A percentile compares a stretch with the other conserved stretches of the same genome.
Conservation (phyloP, 1,140 invertebrate genomes). For the Drosophila nebulosa region DNA sequence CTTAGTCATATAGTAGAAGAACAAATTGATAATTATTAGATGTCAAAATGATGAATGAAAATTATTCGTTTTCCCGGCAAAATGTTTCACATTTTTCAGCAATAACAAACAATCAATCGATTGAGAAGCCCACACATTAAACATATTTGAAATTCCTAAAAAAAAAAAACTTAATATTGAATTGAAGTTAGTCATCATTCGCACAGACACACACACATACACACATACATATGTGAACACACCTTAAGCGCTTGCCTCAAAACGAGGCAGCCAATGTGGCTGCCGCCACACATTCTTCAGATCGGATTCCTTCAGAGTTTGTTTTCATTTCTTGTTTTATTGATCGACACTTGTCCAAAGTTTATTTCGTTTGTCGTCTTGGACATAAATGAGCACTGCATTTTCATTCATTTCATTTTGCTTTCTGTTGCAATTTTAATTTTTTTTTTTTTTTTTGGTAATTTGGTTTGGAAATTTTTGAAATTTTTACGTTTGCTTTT, state of each 20-base stretch:
- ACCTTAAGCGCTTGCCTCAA: slow-evolving; percentile 47
- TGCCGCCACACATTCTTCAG: slow-evolving; percentile 36
- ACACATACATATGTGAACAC: slow-evolving; percentile 23
- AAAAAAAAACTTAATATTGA: not conserved
- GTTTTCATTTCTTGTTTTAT: slow-evolving; percentile 16
- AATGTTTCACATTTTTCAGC: not conserved
- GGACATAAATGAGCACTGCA: not conserved
- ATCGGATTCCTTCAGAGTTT: slow-evolving; percentile 18
- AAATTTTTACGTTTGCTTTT: not conserved
- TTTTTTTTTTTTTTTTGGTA: too few species aligned
- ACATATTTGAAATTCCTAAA: not conserved
- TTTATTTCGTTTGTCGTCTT: slow-evolving; percentile 7
- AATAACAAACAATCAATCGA: not conserved
- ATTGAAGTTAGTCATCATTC: slow-evolving; percentile 4
- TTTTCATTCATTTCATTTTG: not conserved
- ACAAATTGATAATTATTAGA: too few species aligned
- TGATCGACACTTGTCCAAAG: slow-evolving; percentile 49
- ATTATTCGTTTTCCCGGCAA: not conserved
- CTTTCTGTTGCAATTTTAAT: not conserved
- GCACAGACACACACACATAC: not conserved
- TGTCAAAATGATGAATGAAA: too few species aligned
- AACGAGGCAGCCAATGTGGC: slow-evolving; percentile 35
- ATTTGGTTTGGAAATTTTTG: not conserved
- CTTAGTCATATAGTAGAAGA: too few species aligned
- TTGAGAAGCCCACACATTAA: not conserved